These are phyloP conservation scores for Lasioglossum albipes DNA, from an alignment of 1,140 invertebrate species.

Conservation along the genomic window DNA sequence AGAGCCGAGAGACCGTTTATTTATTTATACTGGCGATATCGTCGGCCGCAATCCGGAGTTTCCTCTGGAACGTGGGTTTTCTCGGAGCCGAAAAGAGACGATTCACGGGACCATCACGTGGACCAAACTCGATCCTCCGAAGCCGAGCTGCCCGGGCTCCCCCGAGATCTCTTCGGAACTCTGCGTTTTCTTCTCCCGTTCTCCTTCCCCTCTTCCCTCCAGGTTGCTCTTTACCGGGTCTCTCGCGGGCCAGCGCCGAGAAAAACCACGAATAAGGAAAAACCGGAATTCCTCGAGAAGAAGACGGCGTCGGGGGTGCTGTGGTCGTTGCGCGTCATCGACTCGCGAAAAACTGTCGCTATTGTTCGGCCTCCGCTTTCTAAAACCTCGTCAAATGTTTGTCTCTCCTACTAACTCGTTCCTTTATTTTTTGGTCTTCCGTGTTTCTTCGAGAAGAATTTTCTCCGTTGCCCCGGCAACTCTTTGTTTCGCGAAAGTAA, in stretches of 20 bases:
- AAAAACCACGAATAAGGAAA: not conserved
- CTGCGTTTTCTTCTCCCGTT: not conserved
- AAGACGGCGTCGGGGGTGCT: not conserved
- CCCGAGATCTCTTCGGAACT: slow-evolving; percentile 39
- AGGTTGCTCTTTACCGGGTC: not conserved
- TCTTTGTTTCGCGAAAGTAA: no score
- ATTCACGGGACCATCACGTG: slow-evolving; percentile 2
- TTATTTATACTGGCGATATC: slow-evolving; percentile 57
- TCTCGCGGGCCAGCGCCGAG: not conserved
- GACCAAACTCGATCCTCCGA: slow-evolving; percentile 13
- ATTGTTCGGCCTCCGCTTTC: no score
- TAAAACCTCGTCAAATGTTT: not conserved
- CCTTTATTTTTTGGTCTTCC: no score
- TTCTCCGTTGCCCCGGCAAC: no score
- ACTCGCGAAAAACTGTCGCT: not conserved
- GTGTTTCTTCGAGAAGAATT: no score
- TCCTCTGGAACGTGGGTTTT: not conserved
- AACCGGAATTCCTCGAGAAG: not conserved
- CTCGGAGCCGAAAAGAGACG: slow-evolving; percentile 39
- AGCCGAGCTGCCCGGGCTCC: not conserved
- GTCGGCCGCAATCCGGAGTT: slow-evolving; percentile 47
- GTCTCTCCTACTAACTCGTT: not conserved
- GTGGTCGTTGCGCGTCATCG: not conserved
- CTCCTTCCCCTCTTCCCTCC: no score
- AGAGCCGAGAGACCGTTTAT: slow-evolving; percentile 41